Base-by-base conservation (phyloP, 2,113 vertebrate species). In the Tretioscincus oriximinensis region DNA sequence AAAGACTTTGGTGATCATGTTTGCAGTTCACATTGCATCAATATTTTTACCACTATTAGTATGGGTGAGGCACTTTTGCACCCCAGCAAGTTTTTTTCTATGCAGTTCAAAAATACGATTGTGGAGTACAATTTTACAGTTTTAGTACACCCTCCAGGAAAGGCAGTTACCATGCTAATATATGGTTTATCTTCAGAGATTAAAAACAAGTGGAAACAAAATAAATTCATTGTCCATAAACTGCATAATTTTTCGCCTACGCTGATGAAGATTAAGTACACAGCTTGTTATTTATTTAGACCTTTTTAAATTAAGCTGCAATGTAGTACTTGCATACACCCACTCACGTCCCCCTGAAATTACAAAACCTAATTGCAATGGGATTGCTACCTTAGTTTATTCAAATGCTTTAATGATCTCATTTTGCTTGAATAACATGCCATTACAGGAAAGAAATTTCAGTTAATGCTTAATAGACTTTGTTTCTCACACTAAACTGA, bases 361-460 rank as follows among this genome's bases (percentile, higher is more conserved):
- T n/a, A 73, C 31, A 20, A 10, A 61, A 31, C 22, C 58, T 29
- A 49, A 72, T 10, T 64, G 54, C 7, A 63, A 24, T 4, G 47
- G 45, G 2, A 29, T 10, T 64, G 12, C 6, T 73, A n/a, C 21
- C 45, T 49, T 68, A 11, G 49, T 31, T 69, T 72, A 31, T 77
- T 51, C 51, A 49, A 68, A 31, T 24, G 26, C 12, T 35, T 51
- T 64, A 72, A 73, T 80, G 11, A 29, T 29, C 35, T 18, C 12
- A 24, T 80, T 80, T 80, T 82, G 35, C 80, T 86, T 86, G 76
- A 24, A 18, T 77, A 72, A 9, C 83, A n/a, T 64, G 66, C n/a
- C 60, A 2, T 85, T 35, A 22, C 9, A 0, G 1, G 45, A 45
- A 11, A 5, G 45, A 45, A 11, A 5, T 29, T 51, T 71, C 12